phyloP scores from a whole-genome alignment of 2,113 vertebrate genomes.

The Piprites chloris region DNA sequence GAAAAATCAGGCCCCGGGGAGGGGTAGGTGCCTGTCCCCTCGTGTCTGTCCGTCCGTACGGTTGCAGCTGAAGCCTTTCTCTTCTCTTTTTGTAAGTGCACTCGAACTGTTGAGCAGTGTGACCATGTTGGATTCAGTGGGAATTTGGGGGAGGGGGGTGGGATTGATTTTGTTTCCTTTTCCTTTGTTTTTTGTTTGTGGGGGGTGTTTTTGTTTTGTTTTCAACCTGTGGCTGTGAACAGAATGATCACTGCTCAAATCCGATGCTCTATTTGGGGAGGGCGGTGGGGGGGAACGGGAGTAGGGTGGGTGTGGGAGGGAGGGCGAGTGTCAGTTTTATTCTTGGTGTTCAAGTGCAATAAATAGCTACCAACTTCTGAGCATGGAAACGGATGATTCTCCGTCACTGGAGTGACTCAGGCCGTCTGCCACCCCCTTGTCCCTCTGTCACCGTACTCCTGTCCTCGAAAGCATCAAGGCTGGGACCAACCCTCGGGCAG shows the following conservation, averaged over 20 bases:
- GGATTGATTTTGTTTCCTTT: neutral
- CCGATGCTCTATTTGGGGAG: slow-evolving; percentile 60
- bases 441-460: neutral
- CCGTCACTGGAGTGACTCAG: slow-evolving; percentile 45
- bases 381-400: slow-evolving; percentile 59
- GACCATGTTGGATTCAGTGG: slow-evolving; percentile 60
- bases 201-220: neutral
- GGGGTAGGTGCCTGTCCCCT: slow-evolving; percentile 29
- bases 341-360: slow-evolving; percentile 86
- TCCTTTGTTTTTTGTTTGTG: neutral
- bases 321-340: slow-evolving; percentile 76
- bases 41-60: slow-evolving; percentile 44
- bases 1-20: slow-evolving; percentile 11
- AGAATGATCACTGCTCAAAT: slow-evolving; percentile 76
- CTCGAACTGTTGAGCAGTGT: slow-evolving; percentile 61
- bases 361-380: slow-evolving; percentile 80
- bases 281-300: slow-evolving; percentile 11
- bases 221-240: slow-evolving; percentile 71
- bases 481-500: neutral
- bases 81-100: slow-evolving; percentile 60
- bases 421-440: neutral
- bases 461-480: neutral
- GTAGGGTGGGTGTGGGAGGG: slow-evolving; percentile 15
- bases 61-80: slow-evolving; percentile 60
- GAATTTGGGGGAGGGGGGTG: neutral